Evolutionary conservation across 37 sponge, comb jelly and placozoan genomes (phyloP).

Genomic region (Theonella swinhoei): DNA sequence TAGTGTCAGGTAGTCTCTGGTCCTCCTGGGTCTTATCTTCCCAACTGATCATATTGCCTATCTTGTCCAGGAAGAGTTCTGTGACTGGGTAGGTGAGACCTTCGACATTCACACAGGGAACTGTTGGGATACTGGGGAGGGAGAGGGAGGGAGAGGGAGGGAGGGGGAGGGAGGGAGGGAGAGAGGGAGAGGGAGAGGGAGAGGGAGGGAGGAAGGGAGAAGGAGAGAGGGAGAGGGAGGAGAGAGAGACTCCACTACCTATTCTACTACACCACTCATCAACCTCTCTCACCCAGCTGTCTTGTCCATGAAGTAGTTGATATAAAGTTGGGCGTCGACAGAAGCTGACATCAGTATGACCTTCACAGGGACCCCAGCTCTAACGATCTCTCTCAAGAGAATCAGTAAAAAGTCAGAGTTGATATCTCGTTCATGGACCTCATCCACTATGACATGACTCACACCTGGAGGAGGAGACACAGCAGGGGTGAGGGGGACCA

Average conservation of each 20-base stretch:
- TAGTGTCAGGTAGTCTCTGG: neutral
- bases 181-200: neutral
- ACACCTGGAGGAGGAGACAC: slow-evolving; percentile 4
- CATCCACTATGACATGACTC: slow-evolving; percentile 72
- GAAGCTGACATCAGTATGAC: slow-evolving; percentile 79
- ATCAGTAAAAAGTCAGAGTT: slow-evolving; percentile 73
- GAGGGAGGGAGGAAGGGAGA: neutral
- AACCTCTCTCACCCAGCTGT: slow-evolving; percentile 5
- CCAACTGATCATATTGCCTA: slow-evolving; percentile 6
- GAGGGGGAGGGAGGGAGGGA: neutral
- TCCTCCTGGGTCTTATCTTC: neutral
- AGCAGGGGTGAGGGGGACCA: no score
- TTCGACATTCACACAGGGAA: slow-evolving; percentile 41
- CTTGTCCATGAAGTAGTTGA: slow-evolving; percentile 53
- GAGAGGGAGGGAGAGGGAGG: neutral
- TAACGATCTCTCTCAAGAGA: no score
- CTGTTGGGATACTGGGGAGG: no score
- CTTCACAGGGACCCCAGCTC: slow-evolving; percentile 66
- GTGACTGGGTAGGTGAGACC: slow-evolving; percentile 42
- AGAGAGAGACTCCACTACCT: no score
- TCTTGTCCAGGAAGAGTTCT: slow-evolving; percentile 45
- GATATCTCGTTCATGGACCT: slow-evolving; percentile 79
- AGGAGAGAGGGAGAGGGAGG: neutral
- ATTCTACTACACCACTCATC: neutral
- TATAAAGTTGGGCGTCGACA: slow-evolving; percentile 48